Conservation (phyloP, 2,113 vertebrate genomes). For the Pseudorhombus dupliciocellatus region DNA sequence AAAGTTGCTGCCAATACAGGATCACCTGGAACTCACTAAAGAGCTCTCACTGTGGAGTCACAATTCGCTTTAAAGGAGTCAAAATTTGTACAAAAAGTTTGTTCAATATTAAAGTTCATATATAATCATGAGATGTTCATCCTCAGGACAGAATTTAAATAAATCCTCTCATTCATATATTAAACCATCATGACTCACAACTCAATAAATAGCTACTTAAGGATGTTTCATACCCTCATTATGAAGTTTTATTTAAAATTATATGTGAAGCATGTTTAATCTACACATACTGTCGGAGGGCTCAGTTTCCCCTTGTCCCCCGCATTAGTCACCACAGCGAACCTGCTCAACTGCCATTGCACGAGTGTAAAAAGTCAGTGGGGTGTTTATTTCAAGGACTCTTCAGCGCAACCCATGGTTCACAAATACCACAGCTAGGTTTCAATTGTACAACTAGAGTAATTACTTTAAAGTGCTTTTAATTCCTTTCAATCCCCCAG, state of each 20-base stretch:
- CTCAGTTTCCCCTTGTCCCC: constrained; percentile 3
- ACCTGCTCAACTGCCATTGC: constrained; percentile 54
- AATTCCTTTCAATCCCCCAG: constrained; percentile 80
- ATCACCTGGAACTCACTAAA: neutral
- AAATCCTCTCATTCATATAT: neutral
- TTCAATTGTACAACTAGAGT: constrained; percentile 77
- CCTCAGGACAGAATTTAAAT: neutral
- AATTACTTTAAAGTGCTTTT: constrained; percentile 80
- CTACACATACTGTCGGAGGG: constrained; percentile 4
- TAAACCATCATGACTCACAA: constrained; percentile 8
- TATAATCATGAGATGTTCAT: no score
- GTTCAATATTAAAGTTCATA: no score
- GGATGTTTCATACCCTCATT: neutral
- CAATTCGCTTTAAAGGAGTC: neutral
- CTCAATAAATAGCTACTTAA: neutral
- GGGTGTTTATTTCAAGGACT: constrained; percentile 72
- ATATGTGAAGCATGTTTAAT: neutral
- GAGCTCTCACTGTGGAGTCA: neutral
- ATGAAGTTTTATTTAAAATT: neutral
- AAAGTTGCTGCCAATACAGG: neutral
- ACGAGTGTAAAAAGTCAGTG: constrained; percentile 62
- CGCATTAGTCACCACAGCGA: constrained; percentile 46
- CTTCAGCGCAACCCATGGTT: constrained; percentile 66
- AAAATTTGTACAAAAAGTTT: no score
- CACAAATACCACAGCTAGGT: constrained; percentile 69